phyloP scores from a whole-genome alignment of 2,797 vertebrate species.

The Craterocephalus amniculus region DNA sequence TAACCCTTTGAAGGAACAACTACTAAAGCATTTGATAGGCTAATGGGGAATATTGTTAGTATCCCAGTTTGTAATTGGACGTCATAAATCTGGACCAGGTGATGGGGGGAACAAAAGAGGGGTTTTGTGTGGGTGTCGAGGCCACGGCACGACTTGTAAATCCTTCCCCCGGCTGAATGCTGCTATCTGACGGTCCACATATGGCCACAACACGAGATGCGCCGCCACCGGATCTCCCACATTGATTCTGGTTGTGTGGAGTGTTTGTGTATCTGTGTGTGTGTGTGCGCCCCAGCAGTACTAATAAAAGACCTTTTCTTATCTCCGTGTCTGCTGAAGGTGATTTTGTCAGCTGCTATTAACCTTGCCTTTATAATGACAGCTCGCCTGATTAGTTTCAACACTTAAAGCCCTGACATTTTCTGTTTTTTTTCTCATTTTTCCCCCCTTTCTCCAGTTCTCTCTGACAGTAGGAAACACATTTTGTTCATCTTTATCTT shows the following conservation, averaged over 20 bases:
- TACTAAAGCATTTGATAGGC: constrained; percentile 86
- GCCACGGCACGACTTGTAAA: constrained; percentile 86
- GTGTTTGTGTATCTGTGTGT: constrained; percentile 33
- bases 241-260: constrained; percentile 78
- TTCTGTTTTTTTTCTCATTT: constrained; percentile 43
- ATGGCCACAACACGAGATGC: constrained; percentile 84
- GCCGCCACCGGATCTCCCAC: constrained; percentile 76
- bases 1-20: constrained; percentile 83
- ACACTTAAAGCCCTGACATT: constrained; percentile 79
- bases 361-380: constrained; percentile 91
- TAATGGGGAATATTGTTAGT: constrained; percentile 89
- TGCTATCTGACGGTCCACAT: constrained; percentile 86
- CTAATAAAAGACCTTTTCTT: constrained; percentile 80
- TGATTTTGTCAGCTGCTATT: constrained; percentile 91
- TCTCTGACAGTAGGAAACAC: constrained; percentile 30
- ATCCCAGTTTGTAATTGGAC: constrained; percentile 85
- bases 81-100: constrained; percentile 91
- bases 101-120: constrained; percentile 86
- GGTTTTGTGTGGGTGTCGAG: constrained; percentile 84
- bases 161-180: constrained; percentile 88
- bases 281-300: constrained; percentile 12
- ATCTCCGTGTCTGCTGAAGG: constrained; percentile 91
- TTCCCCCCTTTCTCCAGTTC: constrained; percentile 33
- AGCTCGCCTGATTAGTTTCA: constrained; percentile 90
- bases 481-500: constrained; percentile 33